Evolutionary conservation across 64 coral and sea anemone species (phyloP), one percentile per base, ranked within the genome.

Genomic region (Trachythela sp.): DNA sequence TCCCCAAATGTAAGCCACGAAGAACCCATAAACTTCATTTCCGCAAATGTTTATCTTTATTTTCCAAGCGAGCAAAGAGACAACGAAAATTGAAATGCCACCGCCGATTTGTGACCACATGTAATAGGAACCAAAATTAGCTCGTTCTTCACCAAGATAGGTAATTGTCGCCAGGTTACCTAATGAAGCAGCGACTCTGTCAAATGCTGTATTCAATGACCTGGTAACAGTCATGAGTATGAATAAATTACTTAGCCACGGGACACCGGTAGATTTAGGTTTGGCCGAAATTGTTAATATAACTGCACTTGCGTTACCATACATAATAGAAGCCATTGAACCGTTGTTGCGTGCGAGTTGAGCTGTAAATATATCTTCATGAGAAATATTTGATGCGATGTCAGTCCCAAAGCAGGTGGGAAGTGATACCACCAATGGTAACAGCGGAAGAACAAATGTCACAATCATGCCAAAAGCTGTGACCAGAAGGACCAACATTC

Each of bases 71-170:
- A 84, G 83, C 24, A 84, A 31, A 14, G 83, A 22, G 83, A 38
- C 36, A 9, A 36, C 39, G 42, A 84, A 27, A 2, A 84, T 84
- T 84, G 83, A 2, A 2, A 84, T 36, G 39, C 83, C 33, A 40
- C 36, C 83, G 33, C 83, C 83, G 39, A 84, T 43, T 84, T 84
- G 83, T 18, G 36, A 36, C 83, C 83, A 84, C 36, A 43, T 84
- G 33, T 33, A 84, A 22, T 37, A 84, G 24, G 36, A 36, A 84
- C 83, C 83, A 43, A 36, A 84, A 6, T 84, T 84, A 22, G 83
- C 36, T 38, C 83, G 36, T 40, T 84, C 83, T 43, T 43, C 36
- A 36, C 42, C 42, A 84, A 84, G 29, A 38, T 84, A 38, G 39
- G 83, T 84, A 22, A 84, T 36, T 3, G 83, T 84, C 24, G 83